phyloP scores from a whole-genome alignment of 2,113 vertebrate genomes.

The Gyps fulvus region DNA sequence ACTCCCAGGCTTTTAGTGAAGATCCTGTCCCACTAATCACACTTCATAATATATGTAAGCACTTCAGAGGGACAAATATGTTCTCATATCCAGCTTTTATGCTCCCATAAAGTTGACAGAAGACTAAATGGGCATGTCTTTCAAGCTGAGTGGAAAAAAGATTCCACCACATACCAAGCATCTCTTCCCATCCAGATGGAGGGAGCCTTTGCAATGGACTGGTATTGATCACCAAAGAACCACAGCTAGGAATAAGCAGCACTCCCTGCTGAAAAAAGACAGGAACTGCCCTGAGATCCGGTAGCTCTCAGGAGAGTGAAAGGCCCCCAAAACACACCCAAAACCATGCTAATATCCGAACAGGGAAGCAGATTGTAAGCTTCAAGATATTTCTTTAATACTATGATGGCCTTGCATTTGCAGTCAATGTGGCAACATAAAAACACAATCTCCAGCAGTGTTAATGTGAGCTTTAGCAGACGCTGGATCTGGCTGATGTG shows the following conservation, averaged over 20 bases:
- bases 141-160: not conserved
- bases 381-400: not conserved
- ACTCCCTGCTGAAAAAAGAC: not conserved
- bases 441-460: not conserved
- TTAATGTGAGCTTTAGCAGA: not conserved
- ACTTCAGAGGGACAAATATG: not conserved
- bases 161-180: not conserved
- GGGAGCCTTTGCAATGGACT: not conserved
- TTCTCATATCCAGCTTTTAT: not conserved
- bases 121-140: not conserved
- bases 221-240: accelerated
- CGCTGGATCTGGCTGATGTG: not conserved
- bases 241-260: not conserved
- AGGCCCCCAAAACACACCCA: not conserved
- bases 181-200: not conserved
- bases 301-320: not conserved
- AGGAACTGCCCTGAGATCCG: not conserved
- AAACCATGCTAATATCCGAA: not conserved
- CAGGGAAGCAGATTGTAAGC: not conserved
- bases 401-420: not conserved
- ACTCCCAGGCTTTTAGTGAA: not conserved
- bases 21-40: not conserved
- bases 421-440: not conserved
- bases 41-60: not conserved
- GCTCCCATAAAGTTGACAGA: not conserved